phyloP scores from a whole-genome alignment of 92 coral and sea anemone species.

The Parazoanthus swiftii region DNA sequence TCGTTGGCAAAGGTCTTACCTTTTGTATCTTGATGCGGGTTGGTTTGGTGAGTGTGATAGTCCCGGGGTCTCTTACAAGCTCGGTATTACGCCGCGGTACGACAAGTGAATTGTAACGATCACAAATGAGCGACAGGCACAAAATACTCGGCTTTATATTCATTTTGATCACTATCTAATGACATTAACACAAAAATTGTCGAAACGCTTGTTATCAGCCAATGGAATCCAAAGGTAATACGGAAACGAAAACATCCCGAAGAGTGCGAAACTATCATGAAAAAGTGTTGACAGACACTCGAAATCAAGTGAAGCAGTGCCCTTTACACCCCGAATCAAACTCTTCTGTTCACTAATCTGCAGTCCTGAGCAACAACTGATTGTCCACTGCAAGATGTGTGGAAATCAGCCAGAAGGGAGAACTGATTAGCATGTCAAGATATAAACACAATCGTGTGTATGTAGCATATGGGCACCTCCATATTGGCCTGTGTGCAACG shows the following conservation, averaged over 20 bases:
- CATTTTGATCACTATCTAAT: conserved; percentile 31
- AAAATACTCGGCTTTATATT: conserved; percentile 26
- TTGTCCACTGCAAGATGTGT: conserved; percentile 5
- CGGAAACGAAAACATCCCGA: conserved; percentile 1
- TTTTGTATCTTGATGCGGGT: neutral
- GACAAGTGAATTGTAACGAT: neutral
- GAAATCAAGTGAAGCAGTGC: neutral
- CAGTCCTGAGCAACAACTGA: neutral
- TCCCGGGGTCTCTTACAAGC: neutral
- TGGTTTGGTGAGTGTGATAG: neutral
- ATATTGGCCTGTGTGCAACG: no score
- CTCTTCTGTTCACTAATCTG: neutral
- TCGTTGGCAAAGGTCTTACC: neutral
- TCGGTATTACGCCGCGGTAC: neutral
- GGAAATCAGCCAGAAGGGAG: neutral
- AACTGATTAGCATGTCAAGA: neutral
- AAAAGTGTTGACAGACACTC: conserved; percentile 33
- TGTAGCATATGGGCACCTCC: neutral
- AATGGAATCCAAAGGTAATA: conserved; percentile 20
- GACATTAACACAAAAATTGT: conserved; percentile 25
- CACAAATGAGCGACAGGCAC: neutral
- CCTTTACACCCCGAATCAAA: neutral
- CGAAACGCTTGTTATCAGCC: conserved; percentile 18
- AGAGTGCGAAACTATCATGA: conserved; percentile 34
- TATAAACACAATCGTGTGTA: neutral